Percentiles rank a stretch among this genome's conserved stretches.
Evolutionary conservation across 1,140 invertebrate species (phyloP).

Genomic region (Eriosoma lanigerum): DNA sequence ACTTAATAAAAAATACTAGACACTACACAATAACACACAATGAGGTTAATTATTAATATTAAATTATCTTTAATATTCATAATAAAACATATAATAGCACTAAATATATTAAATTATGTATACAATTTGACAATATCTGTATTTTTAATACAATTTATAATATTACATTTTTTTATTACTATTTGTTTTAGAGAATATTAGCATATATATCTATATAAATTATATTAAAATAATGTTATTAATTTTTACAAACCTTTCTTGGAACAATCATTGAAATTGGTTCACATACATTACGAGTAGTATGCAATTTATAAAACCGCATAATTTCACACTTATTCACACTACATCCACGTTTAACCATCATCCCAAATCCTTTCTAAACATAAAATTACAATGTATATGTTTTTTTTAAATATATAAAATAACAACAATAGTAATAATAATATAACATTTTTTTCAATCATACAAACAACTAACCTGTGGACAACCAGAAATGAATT

Average conservation of each 20-base stretch:
- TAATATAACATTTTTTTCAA: constrained; percentile 27
- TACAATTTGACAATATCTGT: no score
- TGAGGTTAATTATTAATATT: no score
- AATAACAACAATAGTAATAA: constrained; percentile 2
- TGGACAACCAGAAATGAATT: constrained; percentile 86
- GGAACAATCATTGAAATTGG: constrained; percentile 94
- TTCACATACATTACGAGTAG: constrained; percentile 81
- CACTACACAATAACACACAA: no score
- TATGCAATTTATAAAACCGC: constrained; percentile 90
- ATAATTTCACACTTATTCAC: constrained; percentile 81
- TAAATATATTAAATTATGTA: no score
- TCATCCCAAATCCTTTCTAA: constrained; percentile 65
- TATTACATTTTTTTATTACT: no score
- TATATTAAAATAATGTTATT: no score
- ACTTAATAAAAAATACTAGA: no score
- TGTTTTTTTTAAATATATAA: neutral
- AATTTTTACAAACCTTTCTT: constrained; percentile 66
- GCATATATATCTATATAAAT: no score
- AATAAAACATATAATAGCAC: no score
- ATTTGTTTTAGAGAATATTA: no score
- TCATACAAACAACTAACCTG: constrained; percentile 61
- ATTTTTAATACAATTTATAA: no score
- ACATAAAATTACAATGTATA: constrained; percentile 24
- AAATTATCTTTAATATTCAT: no score
- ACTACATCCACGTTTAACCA: constrained; percentile 91